Percentiles rank a stretch among this genome's conserved stretches.
These are phyloP conservation scores for Danio albolineatus DNA, from an alignment of 2,797 vertebrate species.

Conservation along the genomic window DNA sequence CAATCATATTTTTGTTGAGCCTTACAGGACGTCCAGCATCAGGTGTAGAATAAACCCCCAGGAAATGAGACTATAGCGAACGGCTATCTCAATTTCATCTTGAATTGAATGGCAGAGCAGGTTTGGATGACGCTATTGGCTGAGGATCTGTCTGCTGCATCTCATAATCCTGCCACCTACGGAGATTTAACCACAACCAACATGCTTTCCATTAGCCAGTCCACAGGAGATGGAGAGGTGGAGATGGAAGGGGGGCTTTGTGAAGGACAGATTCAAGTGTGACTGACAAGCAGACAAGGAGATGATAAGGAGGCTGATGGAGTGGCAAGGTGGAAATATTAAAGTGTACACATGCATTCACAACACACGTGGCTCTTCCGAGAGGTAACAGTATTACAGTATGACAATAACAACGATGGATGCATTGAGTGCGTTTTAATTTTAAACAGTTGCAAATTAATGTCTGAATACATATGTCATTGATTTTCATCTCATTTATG, in stretches of 20 bases:
- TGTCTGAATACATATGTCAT: background rate
- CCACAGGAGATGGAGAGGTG: constrained; percentile 15
- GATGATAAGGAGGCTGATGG: background rate
- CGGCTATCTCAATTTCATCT: constrained; percentile 53
- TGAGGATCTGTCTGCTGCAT: background rate
- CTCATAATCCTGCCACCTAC: constrained; percentile 22
- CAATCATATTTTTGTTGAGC: constrained; percentile 32
- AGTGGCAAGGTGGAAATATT: constrained; percentile 19
- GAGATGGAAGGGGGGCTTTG: constrained; percentile 8
- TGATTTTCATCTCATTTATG: background rate
- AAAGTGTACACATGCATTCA: background rate
- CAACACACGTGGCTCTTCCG: constrained; percentile 22
- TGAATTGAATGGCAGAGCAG: constrained; percentile 23
- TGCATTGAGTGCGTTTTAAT: constrained; percentile 3
- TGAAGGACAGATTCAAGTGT: constrained; percentile 39
- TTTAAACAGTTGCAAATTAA: background rate
- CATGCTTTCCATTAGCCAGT: constrained; percentile 43
- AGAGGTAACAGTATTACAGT: background rate
- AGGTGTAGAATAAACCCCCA: constrained; percentile 46
- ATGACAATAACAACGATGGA: background rate
- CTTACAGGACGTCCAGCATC: constrained; percentile 38
- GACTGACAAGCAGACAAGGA: constrained; percentile 26
- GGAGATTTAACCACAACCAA: constrained; percentile 40
- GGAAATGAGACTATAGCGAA: constrained; percentile 48
- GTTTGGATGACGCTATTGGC: background rate